Base-by-base conservation (phyloP, 1,140 invertebrate species). In the Octopus bimaculoides region DNA sequence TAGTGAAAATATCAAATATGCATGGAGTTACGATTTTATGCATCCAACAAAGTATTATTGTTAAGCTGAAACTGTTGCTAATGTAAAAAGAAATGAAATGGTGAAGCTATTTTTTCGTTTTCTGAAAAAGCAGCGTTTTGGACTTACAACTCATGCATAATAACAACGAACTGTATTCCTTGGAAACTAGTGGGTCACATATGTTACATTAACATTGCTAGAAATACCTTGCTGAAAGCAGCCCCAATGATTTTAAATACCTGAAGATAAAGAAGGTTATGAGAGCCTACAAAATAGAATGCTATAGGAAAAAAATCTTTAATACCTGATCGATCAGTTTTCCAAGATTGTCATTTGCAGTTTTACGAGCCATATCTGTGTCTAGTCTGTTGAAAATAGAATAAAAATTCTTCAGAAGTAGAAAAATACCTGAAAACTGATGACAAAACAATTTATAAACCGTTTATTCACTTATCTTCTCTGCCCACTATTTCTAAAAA, bases 261-360 rank as follows among this genome's bases (percentile, higher is more conserved):
- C 26, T 41, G 26, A 41, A 41, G 26, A 41, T 41, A 41, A 41
- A 41, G 26, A 0, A 41, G 3, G 26, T 41, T 41, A 41, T 26
- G 5, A 4, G 5, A 17, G n/a, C 14, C 9, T 53, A 73, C 26
- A 9, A 75, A 54, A 75, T 54, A 1, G 66, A 2, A 78, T n/a
- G 17, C 12, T 26, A 14, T 6, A 61, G 17, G 10, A n/a, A 54
- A 78, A 74, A 12, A 17, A 12, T 12, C 9, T 61, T 61, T 61
- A 78, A 82, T 81, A 88, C 87, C 82, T 88, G 84, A 73, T 84
- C 85, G 56, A 87, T 84, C 6, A 88, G 82, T 82, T 86, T 84
- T 10, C 77, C 81, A 20, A 88, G 82, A 78, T 88, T 88, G 75
- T 87, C 84, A 83, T 84, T 87, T 61, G 84, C 83, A 74, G 85